Base-by-base conservation (phyloP, 2,888 invertebrate genomes). In the Neria commutata region DNA sequence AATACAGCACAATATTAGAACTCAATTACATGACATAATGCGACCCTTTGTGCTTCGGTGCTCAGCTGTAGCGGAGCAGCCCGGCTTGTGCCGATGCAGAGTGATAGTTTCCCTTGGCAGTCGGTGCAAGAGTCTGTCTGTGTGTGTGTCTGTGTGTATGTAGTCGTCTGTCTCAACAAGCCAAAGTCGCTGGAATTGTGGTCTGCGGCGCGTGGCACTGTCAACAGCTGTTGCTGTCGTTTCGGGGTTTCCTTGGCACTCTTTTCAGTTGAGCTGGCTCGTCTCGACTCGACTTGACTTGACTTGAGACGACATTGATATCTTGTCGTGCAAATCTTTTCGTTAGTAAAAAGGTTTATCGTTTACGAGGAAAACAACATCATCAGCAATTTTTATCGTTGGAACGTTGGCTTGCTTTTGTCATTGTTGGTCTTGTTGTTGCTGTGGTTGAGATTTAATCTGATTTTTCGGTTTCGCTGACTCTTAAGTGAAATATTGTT, bases 21-120 rank as follows among this genome's bases (percentile, higher is more conserved):
- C 61, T 63, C 61, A 65, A 65, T 65, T 65, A 65, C 61, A 50
- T 57, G 54, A 56, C 55, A 65, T 59, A 61, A 65, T 60, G 51
- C 49, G 29, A 17, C n/a, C 23, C 16, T 17, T 48, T 48, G 24
- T 48, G 48, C 10, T 4, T n/a, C n/a, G n/a, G n/a, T n/a, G n/a
- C n/a, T n/a, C n/a, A n/a, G n/a, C n/a, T 16, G 42, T 17, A 16
- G 11, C 42, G 17, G n/a, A 1, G 42, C 42, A 16, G 16, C 16
- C 8, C 14, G 11, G 14, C 17, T 42, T 17, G 8, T 21, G 23
- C 10, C 23, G 11, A 10, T 6, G 25, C 25, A 17, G 6, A 2
- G 17, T 17, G 17, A 49, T 49, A 26, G 25, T 37, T 37, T 37
- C 37, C 37, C n/a, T 37, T 37, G 6, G 4, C n/a, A 4, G 8